A percentile compares a stretch with the other conserved stretches of the same genome.
phyloP scores from a whole-genome alignment of 1,140 invertebrate species.

The Bombyx mandarina region DNA sequence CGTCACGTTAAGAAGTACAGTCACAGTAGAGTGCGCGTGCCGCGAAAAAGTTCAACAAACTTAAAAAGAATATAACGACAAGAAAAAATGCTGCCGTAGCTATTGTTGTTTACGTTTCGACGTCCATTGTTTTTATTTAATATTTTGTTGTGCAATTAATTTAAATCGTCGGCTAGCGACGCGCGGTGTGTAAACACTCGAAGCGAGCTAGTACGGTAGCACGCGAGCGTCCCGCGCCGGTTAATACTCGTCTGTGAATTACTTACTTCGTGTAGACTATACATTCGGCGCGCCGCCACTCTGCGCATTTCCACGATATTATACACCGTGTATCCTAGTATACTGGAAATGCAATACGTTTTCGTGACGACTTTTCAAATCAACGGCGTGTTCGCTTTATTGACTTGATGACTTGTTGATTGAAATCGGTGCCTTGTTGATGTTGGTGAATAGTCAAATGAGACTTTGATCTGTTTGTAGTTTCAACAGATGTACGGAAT shows the following conservation, averaged over 20 bases:
- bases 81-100: background rate
- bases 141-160: no score
- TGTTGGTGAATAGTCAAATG: background rate
- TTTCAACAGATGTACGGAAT: background rate
- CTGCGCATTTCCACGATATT: conserved; percentile 41
- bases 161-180: background rate
- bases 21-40: conserved; percentile 28
- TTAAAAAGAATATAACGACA: conserved; percentile 12
- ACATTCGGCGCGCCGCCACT: conserved; percentile 29
- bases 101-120: conserved; percentile 17
- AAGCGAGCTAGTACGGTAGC: background rate
- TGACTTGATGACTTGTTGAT: no score
- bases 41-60: conserved; percentile 63
- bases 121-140: conserved; percentile 1
- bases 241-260: conserved; percentile 32
- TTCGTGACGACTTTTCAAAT: conserved; percentile 3
- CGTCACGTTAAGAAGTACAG: conserved; percentile 29
- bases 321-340: conserved; percentile 5
- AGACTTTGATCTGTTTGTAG: background rate
- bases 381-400: background rate
- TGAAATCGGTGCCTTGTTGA: no score
- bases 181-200: conserved; percentile 6
- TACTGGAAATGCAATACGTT: conserved; percentile 9
- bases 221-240: conserved; percentile 34
- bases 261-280: conserved; percentile 2